Base-by-base conservation (phyloP, 1,140 invertebrate species). In the Latrodectus geometricus region DNA sequence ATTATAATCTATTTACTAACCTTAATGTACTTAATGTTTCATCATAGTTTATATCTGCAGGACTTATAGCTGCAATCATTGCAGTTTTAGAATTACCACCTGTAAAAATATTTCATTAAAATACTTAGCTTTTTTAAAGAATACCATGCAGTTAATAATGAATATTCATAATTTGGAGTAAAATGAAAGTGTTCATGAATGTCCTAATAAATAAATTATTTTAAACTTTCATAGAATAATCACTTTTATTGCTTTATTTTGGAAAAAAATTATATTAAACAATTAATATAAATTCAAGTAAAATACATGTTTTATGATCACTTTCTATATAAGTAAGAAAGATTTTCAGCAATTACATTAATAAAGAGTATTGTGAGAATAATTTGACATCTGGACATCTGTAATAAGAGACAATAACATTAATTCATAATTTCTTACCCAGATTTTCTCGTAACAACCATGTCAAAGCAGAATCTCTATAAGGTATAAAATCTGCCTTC, bases 361-460 rank as follows among this genome's bases (percentile, higher is more conserved):
- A 35, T 35, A 35, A 35, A 35, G 5, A 35, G 35, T 35, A 5
- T 35, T 3, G 35, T 35, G 35, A 35, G 35, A 35, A 35, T 3
- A 35, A 35, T 35, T 35, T 35, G 35, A 35, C 5, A 35, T n/a
- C n/a, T n/a, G n/a, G n/a, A n/a, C n/a, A n/a, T 35, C 35, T 35
- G 35, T 35, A 35, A 35, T 3, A 35, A 35, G 35, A 35, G 35
- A 35, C n/a, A 35, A 35, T 35, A 35, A 35, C n/a, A n/a, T n/a
- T n/a, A n/a, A n/a, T n/a, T 35, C 35, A 35, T 35, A 11, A 78
- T 21, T 35, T 69, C n/a, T 88, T 89, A 92, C 91, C 93, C n/a
- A 99, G 93, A 92, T 99, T 99, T 92, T 99, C 99, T 76, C 98
- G 94, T 15, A 99, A 92, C 8, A 99, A 92, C 99, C 99, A 99